Base-by-base conservation (phyloP, 2,113 vertebrate genomes). In the Rynchops niger region DNA sequence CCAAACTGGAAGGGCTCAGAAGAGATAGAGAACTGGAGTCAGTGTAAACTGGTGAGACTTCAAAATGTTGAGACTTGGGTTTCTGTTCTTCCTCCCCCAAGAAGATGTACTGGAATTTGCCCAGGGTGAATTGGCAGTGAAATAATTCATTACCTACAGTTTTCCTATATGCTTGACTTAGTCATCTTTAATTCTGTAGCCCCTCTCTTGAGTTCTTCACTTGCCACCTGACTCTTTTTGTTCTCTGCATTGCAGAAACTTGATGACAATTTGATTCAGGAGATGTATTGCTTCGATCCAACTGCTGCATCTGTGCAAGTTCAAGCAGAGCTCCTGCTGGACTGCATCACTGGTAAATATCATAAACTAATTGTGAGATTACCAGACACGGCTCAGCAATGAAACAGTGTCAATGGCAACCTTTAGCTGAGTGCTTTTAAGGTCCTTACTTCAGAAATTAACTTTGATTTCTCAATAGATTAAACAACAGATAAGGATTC, bases 251-350 rank as follows among this genome's bases (percentile, higher is more conserved):
- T 92, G 62, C 95, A 99, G 98, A 96, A 98, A 53, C 26, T 99
- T n/a, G 96, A 98, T 65, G 96, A 79, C 63, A 86, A 80, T 69
- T 96, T 98, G 66, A 95, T 98, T 67, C 73, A 95, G 55, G 94
- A 93, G 67, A 97, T 98, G 74, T 98, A 93, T 91, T 67, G 29
- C 58, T 98, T 98, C 96, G 98, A 99, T 91, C 98, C 98, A 79
- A 98, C 98, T 72, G 93, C 97, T 87, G 88, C 93, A 22, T 61
- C 96, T 81, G 90, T 97, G 82, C 11, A 95, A 34, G 32, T 97
- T 78, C 86, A 97, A 88, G 69, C 88, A 55, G 89, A 97, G n/a
- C 65, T 97, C 71, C 56, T 98, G 61, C 50, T 81, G 72, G 58
- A 90, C 65, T 95, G 86, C 79, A 91, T 98, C 71, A 70, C 58